Conservation (phyloP, 2,113 vertebrate species). For the Mesitornis unicolor region DNA sequence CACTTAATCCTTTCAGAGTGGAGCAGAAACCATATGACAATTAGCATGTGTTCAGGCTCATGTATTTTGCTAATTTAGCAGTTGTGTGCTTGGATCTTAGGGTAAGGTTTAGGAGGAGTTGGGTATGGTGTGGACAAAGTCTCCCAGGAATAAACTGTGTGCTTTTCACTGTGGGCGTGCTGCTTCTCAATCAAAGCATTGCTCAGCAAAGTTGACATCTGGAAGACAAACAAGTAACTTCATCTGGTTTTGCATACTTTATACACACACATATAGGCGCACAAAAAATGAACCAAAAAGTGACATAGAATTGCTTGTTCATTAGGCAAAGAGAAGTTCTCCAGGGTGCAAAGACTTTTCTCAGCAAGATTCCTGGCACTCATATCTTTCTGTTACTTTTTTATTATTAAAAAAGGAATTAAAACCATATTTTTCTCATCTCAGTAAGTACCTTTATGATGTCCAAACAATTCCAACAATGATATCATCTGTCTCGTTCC, state of each 20-base stretch:
- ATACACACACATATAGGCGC: too few species aligned
- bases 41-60: neutral
- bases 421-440: neutral
- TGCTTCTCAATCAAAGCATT: neutral
- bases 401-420: neutral
- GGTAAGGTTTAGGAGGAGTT: neutral
- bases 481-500: slow-evolving; percentile 1
- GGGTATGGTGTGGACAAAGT: accelerated
- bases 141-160: neutral
- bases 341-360: neutral
- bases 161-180: neutral
- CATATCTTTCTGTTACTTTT: neutral
- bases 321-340: neutral
- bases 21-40: neutral
- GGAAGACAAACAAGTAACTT: neutral
- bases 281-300: neutral
- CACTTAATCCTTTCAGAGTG: neutral
- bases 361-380: neutral
- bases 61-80: neutral
- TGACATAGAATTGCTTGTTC: neutral
- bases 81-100: neutral
- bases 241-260: neutral
- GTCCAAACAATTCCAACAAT: slow-evolving; percentile 5
- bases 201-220: neutral
- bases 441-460: neutral